Percentiles rank a stretch among this genome's conserved stretches.
phyloP scores from a whole-genome alignment of 2,888 invertebrate species.

The Pasiphila rectangulata region DNA sequence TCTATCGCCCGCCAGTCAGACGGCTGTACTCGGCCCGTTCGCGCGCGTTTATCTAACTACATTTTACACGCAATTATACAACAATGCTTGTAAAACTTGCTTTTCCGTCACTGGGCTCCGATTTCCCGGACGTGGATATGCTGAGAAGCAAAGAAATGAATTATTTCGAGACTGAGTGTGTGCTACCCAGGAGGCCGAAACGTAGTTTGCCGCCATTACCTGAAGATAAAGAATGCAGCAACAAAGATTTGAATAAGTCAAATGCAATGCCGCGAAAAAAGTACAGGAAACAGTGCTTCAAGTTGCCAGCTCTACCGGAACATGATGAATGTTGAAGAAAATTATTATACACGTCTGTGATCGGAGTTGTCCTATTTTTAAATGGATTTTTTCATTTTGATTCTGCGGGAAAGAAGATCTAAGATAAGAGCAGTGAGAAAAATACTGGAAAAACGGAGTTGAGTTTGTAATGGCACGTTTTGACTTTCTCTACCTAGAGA shows the following conservation, averaged over 20 bases:
- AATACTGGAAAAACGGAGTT: neutral
- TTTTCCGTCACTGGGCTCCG: slow-evolving; percentile 48
- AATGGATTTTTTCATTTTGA: slow-evolving; percentile 15
- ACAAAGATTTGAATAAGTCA: slow-evolving; percentile 55
- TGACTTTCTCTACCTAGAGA: too few species aligned
- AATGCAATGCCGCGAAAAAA: slow-evolving; percentile 53
- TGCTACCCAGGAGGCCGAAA: slow-evolving; percentile 61
- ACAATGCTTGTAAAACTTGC: slow-evolving; percentile 62
- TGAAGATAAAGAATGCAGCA: slow-evolving; percentile 70
- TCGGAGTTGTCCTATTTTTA: slow-evolving; percentile 14
- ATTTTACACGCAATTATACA: slow-evolving; percentile 7
- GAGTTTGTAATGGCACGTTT: neutral
- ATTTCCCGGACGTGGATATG: slow-evolving; percentile 66
- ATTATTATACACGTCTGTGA: slow-evolving; percentile 7
- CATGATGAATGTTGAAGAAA: slow-evolving; percentile 63
- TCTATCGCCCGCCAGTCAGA: slow-evolving; percentile 40
- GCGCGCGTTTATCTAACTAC: slow-evolving; percentile 42
- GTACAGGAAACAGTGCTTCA: slow-evolving; percentile 55
- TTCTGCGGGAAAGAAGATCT: too few species aligned
- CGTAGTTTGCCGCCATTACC: slow-evolving; percentile 62
- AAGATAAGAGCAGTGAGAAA: too few species aligned
- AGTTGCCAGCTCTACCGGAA: slow-evolving; percentile 63
- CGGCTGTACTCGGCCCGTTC: slow-evolving; percentile 42
- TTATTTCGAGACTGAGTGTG: slow-evolving; percentile 61
- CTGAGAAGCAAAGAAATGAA: slow-evolving; percentile 61